These are phyloP conservation scores for Megaleporinus macrocephalus DNA, from an alignment of 2,113 vertebrate species.

Conservation along the genomic window DNA sequence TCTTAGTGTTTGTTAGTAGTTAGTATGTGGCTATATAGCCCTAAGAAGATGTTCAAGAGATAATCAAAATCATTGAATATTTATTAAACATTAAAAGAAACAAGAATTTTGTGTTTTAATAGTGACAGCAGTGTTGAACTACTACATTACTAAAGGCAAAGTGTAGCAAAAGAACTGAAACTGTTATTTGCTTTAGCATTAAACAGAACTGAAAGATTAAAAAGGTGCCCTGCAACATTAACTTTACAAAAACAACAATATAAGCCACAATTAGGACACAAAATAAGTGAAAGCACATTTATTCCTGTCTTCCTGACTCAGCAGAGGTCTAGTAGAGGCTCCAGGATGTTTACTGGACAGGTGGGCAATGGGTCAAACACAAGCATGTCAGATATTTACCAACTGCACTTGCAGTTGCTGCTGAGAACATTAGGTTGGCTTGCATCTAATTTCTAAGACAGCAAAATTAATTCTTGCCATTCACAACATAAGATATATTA, in stretches of 20 bases:
- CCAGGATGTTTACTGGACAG: conserved; percentile 37
- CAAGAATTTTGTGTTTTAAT: too few species aligned
- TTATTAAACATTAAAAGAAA: too few species aligned
- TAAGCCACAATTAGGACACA: background rate
- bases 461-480: conserved; percentile 1
- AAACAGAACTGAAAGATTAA: too few species aligned
- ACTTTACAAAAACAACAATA: background rate
- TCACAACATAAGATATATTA: conserved; percentile 9
- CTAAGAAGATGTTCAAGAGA: too few species aligned
- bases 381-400: conserved; percentile 60
- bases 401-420: conserved; percentile 53
- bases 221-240: too few species aligned
- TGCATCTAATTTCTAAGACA: background rate
- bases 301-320: background rate
- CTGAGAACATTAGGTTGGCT: conserved; percentile 14
- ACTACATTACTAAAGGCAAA: too few species aligned
- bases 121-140: too few species aligned
- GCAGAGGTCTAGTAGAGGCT: background rate
- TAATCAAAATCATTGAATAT: too few species aligned
- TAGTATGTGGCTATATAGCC: too few species aligned
- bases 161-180: too few species aligned
- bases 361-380: conserved; percentile 53
- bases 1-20: too few species aligned
- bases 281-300: background rate
- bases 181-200: too few species aligned